These are phyloP conservation scores for Hyaena hyaena DNA, from an alignment of 2,113 vertebrate species.

Conservation along the genomic window DNA sequence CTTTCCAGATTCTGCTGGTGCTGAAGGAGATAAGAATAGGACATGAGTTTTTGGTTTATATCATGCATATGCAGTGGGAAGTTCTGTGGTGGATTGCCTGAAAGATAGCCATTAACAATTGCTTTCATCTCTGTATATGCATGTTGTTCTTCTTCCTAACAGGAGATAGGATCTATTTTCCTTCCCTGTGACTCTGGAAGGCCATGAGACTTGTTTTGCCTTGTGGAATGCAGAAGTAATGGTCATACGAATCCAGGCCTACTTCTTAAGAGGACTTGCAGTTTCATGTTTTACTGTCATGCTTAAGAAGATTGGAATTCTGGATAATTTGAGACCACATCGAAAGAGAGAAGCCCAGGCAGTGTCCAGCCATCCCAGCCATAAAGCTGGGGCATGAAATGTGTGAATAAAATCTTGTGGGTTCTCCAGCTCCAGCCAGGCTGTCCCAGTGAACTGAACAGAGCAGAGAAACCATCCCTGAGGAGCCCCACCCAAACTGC, in stretches of 20 bases:
- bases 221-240: background rate
- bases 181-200: background rate
- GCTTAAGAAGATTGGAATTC: conserved; percentile 6
- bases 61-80: background rate
- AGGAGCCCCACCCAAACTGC: background rate
- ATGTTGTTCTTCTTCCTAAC: background rate
- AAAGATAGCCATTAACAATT: background rate
- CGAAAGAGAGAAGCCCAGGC: background rate
- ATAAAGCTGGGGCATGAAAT: background rate
- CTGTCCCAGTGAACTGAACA: background rate
- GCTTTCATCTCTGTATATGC: background rate
- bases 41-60: background rate
- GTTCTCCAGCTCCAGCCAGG: background rate
- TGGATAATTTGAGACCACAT: background rate
- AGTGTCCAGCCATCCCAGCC: background rate
- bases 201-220: background rate
- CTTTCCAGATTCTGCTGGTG: background rate
- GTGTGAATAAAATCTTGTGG: background rate
- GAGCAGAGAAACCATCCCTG: background rate
- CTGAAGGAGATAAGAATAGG: background rate
- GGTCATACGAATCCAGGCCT: background rate
- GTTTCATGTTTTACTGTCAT: background rate
- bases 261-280: background rate
- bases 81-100: background rate
- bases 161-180: background rate